Evolutionary conservation across 2,888 invertebrate genomes (phyloP), one percentile per base, ranked within the genome.

Genomic region (Hypselothyrea guttata): DNA sequence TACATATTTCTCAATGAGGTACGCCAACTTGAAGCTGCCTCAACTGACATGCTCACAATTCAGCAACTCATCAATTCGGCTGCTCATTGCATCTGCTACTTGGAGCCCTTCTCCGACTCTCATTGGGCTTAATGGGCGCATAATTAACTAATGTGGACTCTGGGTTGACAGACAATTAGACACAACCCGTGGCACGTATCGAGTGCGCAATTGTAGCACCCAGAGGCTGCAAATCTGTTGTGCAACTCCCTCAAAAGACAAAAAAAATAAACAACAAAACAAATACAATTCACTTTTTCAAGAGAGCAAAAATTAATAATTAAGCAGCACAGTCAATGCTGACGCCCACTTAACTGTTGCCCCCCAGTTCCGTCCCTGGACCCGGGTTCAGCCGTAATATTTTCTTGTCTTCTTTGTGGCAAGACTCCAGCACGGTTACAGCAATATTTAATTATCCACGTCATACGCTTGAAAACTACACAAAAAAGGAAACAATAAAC

Each of bases 101-200:
- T 31, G 12, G n/a, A 37, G 27, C 30, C 30, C 30, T 7, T 7
- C 13, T 3, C 5, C 16, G n/a, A 12, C 44, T 37, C 52, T 63
- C 45, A 51, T 38, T 38, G 57, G 34, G 67, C 79, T 64, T 81
- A 83, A 81, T 79, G 62, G 60, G 47, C 66, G 81, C 81, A 79
- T 81, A 81, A 81, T 85, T 85, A 81, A 84, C 81, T 72, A 79
- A 79, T 74, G 84, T 73, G 45, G 48, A 47, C 58, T 27, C 46
- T 53, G 11, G 60, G 64, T 62, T 63, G 78, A 77, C 74, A 74
- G 51, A 84, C 60, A 74, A 70, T 77, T 71, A 61, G 66, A 61
- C 70, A 27, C 54, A 49, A 64, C 70, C 60, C 64, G 60, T 55
- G 55, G 52, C 74, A 59, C 44, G 55, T 59, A 61, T 63, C 53